Evolutionary conservation across 2,113 vertebrate genomes (phyloP), one percentile per base, ranked within the genome.

Genomic region (Daboia siamensis): DNA sequence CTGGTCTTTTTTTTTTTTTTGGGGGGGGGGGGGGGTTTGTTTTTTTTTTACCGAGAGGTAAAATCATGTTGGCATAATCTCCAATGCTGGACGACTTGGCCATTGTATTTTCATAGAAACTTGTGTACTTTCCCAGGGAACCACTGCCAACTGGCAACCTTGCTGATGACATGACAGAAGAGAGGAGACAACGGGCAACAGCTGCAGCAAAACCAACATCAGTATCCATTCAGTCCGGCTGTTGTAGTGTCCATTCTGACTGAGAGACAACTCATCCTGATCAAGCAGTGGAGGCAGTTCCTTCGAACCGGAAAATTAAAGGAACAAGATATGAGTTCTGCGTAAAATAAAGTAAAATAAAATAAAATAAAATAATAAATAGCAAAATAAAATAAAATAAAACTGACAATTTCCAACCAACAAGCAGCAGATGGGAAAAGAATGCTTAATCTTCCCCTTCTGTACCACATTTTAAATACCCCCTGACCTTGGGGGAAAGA

Each of bases 101-200:
- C 87, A 52, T 91, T 59, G 54, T 91, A 17, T 46, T 46, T 85
- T 54, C 56, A 26, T 85, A 89, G 87, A 69, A 44, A 86, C 87
- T 86, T 55, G 74, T 89, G 64, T 89, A 46, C 48, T 89, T 91
- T 91, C 87, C 87, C 56, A 91, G 74, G 87, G 48, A 55, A 21
- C 11, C 39, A 8, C 33, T 91, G 87, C 90, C 93, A 91, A 39
- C 24, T 91, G 93, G 90, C 90, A 69, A 51, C 56, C 48, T 91
- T 26, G 29, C 13, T n/a, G 33, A 64, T 93, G 93, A 64, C 93
- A 69, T 3, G 56, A 89, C 64, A 91, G 87, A 61, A 86, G 87
- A 89, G 59, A 89, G 90, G 44, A 84, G 55, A 93, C 93, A 91
- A 91, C 86, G 87, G 74, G 48, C 89, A 91, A 93, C 93, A 93